Percentiles rank a stretch among this genome's conserved stretches.
These are phyloP conservation scores for Agrotis exclamationis DNA, from an alignment of 2,888 invertebrate species.

Conservation along the genomic window DNA sequence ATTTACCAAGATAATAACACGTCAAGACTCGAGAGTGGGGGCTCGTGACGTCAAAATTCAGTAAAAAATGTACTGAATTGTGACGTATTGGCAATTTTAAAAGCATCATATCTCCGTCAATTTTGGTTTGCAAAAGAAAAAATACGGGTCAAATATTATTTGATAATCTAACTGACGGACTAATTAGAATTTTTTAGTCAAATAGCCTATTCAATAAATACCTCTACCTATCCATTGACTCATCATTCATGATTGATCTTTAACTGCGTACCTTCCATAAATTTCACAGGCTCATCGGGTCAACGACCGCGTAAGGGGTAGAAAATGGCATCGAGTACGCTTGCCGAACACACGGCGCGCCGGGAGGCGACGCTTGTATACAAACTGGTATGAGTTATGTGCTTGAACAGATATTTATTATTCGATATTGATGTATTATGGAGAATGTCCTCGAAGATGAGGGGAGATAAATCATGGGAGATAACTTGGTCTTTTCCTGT, in stretches of 20 bases:
- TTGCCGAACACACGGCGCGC: conserved; percentile 22
- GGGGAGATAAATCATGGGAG: conserved; percentile 16
- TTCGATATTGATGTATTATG: conserved; percentile 24
- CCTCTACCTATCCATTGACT: neutral
- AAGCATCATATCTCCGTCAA: too few relatives aligned
- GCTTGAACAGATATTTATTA: conserved; percentile 35
- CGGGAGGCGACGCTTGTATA: conserved; percentile 27
- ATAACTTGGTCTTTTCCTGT: conserved; percentile 27
- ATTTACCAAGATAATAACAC: too few relatives aligned
- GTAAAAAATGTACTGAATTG: too few relatives aligned
- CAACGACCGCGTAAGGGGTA: conserved; percentile 42
- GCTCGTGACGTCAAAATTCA: too few relatives aligned
- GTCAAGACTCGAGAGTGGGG: too few relatives aligned
- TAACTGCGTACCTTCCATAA: neutral
- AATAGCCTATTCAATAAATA: too few relatives aligned
- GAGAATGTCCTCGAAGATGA: neutral
- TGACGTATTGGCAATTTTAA: too few relatives aligned
- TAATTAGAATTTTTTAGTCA: too few relatives aligned
- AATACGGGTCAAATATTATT: too few relatives aligned
- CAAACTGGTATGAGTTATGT: conserved; percentile 17
- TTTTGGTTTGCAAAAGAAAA: too few relatives aligned
- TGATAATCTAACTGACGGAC: too few relatives aligned
- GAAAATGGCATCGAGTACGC: conserved; percentile 22
- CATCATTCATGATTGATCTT: conserved; percentile 12
- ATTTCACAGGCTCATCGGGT: conserved; percentile 32